These are phyloP conservation scores for Synodontis membranacea DNA, from an alignment of 2,113 vertebrate genomes.

Conservation along the genomic window DNA sequence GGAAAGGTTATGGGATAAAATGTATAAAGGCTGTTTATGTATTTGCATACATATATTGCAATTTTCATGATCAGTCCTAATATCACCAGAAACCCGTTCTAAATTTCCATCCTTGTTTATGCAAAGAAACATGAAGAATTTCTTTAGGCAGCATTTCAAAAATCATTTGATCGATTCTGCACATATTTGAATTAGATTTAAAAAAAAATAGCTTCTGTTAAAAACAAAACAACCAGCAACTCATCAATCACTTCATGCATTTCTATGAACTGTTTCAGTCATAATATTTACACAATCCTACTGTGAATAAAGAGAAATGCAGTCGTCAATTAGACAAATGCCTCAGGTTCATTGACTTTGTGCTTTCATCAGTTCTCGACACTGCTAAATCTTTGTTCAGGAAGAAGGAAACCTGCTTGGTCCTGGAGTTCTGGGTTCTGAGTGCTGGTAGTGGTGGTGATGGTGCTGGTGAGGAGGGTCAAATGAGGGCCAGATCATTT, in stretches of 20 bases:
- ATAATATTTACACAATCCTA: constrained; percentile 29
- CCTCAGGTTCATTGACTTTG: constrained; percentile 51
- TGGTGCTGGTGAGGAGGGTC: constrained; percentile 65
- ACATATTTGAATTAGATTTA: neutral
- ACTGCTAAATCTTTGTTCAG: constrained; percentile 62
- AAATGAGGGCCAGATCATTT: constrained; percentile 50
- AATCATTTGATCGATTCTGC: neutral
- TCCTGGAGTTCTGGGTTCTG: neutral
- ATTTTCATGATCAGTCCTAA: neutral
- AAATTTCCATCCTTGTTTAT: neutral
- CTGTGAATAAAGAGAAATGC: neutral
- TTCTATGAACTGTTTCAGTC: neutral
- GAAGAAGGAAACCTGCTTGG: constrained; percentile 43
- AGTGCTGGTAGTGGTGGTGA: neutral
- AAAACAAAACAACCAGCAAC: neutral
- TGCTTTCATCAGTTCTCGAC: constrained; percentile 60
- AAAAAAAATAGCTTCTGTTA: neutral
- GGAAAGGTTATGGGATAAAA: constrained; percentile 14
- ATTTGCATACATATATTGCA: constrained; percentile 3
- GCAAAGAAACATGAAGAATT: neutral
- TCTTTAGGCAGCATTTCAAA: neutral
- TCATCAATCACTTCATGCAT: neutral
- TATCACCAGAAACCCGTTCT: neutral
- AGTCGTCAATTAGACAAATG: constrained; percentile 48
- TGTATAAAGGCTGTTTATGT: neutral